These are phyloP conservation scores for Motacilla tschutschensis DNA, from an alignment of 2,113 vertebrate species.

Conservation along the genomic window DNA sequence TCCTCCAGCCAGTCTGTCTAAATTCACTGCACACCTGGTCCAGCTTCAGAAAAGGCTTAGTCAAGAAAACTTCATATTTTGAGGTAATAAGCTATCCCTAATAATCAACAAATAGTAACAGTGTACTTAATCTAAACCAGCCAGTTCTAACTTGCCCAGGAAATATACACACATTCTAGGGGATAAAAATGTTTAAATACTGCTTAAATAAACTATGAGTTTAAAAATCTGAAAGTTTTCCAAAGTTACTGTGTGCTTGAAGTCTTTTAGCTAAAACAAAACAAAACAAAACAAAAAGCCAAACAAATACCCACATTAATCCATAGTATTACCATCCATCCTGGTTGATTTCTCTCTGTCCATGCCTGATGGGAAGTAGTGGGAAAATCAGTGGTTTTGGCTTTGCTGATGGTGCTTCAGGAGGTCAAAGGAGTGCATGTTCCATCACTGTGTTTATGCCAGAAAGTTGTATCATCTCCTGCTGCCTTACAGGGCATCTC, in stretches of 20 bases:
- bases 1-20: background rate
- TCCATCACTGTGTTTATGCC: background rate
- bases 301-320: background rate
- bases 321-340: background rate
- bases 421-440: background rate
- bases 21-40: background rate
- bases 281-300: background rate
- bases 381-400: background rate
- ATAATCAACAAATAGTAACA: background rate
- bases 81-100: background rate
- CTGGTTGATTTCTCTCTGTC: background rate
- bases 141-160: background rate
- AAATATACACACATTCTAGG: background rate
- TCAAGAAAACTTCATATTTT: background rate
- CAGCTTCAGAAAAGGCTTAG: background rate
- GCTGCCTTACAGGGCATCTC: background rate
- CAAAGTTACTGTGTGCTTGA: background rate
- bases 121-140: background rate
- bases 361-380: fast-evolving
- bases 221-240: background rate
- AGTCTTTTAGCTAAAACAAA: background rate
- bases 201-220: background rate
- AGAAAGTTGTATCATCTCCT: background rate
- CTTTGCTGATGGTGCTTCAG: background rate
- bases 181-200: background rate